phyloP scores from a whole-genome alignment of 2,797 vertebrate species.

The Eulemur rubriventer region DNA sequence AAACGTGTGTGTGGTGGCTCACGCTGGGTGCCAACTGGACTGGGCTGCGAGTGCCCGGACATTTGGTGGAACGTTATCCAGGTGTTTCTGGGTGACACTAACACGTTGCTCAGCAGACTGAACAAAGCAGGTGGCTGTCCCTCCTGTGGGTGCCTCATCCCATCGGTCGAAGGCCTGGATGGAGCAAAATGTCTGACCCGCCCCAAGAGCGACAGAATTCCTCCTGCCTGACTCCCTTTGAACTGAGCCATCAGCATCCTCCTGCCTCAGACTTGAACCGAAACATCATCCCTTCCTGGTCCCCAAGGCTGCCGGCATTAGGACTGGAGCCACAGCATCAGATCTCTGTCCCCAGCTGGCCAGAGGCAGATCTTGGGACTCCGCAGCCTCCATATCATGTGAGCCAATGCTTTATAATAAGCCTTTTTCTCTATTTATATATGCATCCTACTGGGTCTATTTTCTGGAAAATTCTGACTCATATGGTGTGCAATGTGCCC shows the following conservation, averaged over 20 bases:
- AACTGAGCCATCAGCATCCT: too few species aligned
- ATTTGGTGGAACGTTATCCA: too few species aligned
- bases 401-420: neutral
- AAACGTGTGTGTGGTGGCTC: too few species aligned
- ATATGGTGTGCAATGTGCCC: accelerated
- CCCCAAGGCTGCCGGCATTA: too few species aligned
- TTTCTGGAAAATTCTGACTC: neutral
- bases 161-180: neutral
- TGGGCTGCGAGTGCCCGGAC: neutral
- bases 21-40: neutral
- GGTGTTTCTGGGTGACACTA: neutral
- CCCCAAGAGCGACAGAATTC: neutral
- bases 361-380: neutral
- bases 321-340: accelerated
- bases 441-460: too few species aligned
- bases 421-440: neutral
- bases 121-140: neutral
- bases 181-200: neutral
- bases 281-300: neutral
- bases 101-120: too few species aligned
- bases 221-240: neutral
- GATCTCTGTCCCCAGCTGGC: neutral
- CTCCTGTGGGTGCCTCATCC: neutral
- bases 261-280: neutral
- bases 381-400: neutral